Evolutionary conservation across 2,113 vertebrate species (phyloP), one percentile per base, ranked within the genome.

Genomic region (Nothocercus nigrocapillus): DNA sequence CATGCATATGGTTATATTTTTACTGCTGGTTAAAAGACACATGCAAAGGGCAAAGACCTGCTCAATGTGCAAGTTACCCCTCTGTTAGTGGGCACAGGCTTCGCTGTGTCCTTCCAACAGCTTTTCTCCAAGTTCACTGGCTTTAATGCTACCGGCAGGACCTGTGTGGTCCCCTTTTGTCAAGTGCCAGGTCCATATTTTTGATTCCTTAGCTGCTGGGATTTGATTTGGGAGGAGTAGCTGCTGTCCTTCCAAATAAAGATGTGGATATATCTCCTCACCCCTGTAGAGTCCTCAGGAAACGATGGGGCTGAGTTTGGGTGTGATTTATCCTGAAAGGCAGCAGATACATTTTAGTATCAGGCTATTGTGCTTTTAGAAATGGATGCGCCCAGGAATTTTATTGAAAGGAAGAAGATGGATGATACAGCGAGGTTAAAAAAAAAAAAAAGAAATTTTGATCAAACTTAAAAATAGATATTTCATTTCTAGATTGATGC

Each of bases 371-470:
- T 79, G 32, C 53, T 82, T 69, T 63, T 72, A 66, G 49, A 88
- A 90, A 69, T 20, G 22, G 70, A 17, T 76, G 25, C 2, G 74
- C 5, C 2, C 51, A 67, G 49, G 19, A 45, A 58, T 74, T 84
- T 88, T 83, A 44, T 17, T 63, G 61, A 94, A 92, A 90, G 24
- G 22, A 59, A 66, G 36, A 81, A 74, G 49, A 58, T 0, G 0
- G 42, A 84, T 74, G 45, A 54, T 27, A 17, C 0, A 27, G 0
- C 3, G 14, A 27, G 28, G 20, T 17, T 17, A 3, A 32, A 49
- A 49, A 49, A 30, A 30, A 56, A 0, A 0, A 3, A 30, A 24
- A n/a, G 22, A 20, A 5, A 1, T 3, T 28, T 19, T 47, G 5
- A 63, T 82, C 51, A 28, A 38, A 9, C 5, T 64, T 74, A 47